Conservation (phyloP, 2,113 vertebrate genomes). For the Bathybates hornii region DNA sequence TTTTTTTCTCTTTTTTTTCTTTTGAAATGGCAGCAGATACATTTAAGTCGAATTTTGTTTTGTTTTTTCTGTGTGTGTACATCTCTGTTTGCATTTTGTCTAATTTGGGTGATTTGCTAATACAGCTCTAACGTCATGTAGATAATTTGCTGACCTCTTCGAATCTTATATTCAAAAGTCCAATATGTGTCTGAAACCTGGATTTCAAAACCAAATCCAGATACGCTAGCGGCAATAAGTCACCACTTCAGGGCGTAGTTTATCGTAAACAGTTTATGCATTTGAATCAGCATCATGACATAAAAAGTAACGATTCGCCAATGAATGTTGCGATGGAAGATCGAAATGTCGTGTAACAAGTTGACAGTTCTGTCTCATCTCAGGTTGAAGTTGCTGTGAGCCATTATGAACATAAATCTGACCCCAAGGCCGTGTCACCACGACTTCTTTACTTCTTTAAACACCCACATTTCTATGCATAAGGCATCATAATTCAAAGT, state of each 20-base stretch:
- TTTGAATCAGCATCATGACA: background rate
- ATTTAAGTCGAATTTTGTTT: fast-evolving
- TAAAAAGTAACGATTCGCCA: background rate
- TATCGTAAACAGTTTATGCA: background rate
- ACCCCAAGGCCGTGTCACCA: background rate
- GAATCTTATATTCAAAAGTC: background rate
- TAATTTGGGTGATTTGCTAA: fast-evolving
- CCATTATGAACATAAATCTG: slow-evolving; percentile 3
- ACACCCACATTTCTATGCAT: slow-evolving; percentile 6
- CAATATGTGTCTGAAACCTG: background rate
- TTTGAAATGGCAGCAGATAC: background rate
- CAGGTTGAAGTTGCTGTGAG: background rate
- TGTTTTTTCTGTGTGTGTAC: background rate
- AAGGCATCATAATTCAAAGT: slow-evolving; percentile 43
- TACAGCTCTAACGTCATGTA: background rate
- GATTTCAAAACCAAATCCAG: background rate
- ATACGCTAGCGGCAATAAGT: background rate
- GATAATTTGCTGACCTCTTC: background rate
- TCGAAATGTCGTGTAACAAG: background rate
- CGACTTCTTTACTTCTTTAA: slow-evolving; percentile 10
- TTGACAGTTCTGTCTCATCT: background rate
- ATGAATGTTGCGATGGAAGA: background rate
- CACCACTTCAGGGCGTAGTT: background rate
- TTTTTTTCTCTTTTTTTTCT: fast-evolving
- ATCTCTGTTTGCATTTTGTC: background rate